Conservation (phyloP, 1,140 invertebrate species). For the Prorops nasuta region DNA sequence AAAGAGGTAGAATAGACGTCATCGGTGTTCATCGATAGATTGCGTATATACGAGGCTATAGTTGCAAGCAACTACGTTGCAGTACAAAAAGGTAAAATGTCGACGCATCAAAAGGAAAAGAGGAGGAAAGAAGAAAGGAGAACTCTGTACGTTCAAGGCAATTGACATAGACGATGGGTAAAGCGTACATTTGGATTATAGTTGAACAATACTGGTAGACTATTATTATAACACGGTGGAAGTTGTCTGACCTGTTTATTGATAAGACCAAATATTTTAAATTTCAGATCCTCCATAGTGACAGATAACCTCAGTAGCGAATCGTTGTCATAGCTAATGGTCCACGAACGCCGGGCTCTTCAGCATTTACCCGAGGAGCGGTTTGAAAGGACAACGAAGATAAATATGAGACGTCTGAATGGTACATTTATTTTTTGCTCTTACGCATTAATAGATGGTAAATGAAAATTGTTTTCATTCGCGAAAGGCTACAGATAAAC, state of each 20-base stretch:
- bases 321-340: too few relatives aligned
- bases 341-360: too few relatives aligned
- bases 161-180: not conserved
- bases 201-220: not conserved
- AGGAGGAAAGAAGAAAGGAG: not conserved
- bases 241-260: constrained; percentile 41
- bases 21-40: too few relatives aligned
- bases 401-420: too few relatives aligned
- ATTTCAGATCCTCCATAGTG: constrained; percentile 49
- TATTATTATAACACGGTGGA: not conserved
- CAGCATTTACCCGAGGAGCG: too few relatives aligned
- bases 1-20: not conserved
- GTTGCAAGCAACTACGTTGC: not conserved
- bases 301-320: too few relatives aligned
- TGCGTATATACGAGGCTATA: too few relatives aligned
- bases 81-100: not conserved
- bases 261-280: constrained; percentile 46
- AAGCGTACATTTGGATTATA: not conserved
- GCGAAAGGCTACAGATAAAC: too few relatives aligned
- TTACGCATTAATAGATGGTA: too few relatives aligned
- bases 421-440: too few relatives aligned
- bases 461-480: too few relatives aligned
- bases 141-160: not conserved
- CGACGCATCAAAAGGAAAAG: not conserved
- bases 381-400: too few relatives aligned